Base-by-base conservation (phyloP, 1,140 invertebrate species). In the Lordiphosa clarofinis region DNA sequence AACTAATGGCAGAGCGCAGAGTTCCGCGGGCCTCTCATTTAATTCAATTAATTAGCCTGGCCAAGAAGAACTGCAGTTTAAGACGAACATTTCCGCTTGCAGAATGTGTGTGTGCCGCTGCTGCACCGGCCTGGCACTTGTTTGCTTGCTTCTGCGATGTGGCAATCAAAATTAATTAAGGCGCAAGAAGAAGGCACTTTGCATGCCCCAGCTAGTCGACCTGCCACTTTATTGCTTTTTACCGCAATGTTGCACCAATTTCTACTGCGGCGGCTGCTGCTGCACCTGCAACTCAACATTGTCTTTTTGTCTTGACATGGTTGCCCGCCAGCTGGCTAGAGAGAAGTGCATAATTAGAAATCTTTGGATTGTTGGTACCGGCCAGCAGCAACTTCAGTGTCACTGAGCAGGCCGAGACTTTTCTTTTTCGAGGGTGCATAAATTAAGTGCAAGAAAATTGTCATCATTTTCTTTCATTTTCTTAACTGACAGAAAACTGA, bases 161-260 rank as follows among this genome's bases (percentile, higher is more conserved):
- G 68, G 76, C 76, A 81, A 81, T 81, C 76, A 81, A 81, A 81
- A 81, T 81, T 81, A 81, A 81, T 81, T 81, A 81, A 81, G 78
- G 75, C 75, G 82, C 8, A 12, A 37, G 35, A 38, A 24, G 48
- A 10, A 50, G 47, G 47, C 47, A 37, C 33, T 11, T 48, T 48
- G 46, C 46, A 48, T 44, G 42, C 42, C 42, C 24, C 39, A 40
- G 13, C 39, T 40, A 15, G 39, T 40, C 63, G 54, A 67, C 47
- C 74, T 63, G 73, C 46, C 62, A 56, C 56, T 81, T 67, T 79
- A 74, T 81, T 60, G 74, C 74, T 56, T 79, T 81, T 81, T 82
- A 75, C 76, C 61, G 76, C 73, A 78, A 78, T 66, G 64, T 28
- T 81, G 63, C 62, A 76, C 73, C 66, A 53, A 60, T 68, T 64